phyloP scores from a whole-genome alignment of 2,797 vertebrate genomes.

The Heteromormyrus szaboi region DNA sequence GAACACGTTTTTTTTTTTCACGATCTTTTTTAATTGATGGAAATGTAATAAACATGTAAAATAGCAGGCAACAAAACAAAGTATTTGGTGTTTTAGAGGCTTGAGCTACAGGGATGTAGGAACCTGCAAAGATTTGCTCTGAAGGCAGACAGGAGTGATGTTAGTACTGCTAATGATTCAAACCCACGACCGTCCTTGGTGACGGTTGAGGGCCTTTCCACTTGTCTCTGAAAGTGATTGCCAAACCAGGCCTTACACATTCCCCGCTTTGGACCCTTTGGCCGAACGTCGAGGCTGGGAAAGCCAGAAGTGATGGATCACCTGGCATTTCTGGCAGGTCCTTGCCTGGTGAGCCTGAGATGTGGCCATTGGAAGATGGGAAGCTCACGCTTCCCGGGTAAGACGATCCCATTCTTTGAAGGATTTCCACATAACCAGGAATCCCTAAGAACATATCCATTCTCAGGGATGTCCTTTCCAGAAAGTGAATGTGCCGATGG shows the following conservation, averaged over 20 bases:
- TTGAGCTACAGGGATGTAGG: background rate
- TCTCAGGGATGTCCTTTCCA: background rate
- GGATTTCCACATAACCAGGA: background rate
- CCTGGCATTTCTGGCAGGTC: background rate
- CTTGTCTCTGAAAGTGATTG: background rate
- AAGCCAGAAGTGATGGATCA: background rate
- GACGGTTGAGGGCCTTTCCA: background rate
- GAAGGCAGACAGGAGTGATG: background rate
- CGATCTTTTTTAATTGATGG: background rate
- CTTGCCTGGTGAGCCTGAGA: background rate
- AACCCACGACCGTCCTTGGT: background rate
- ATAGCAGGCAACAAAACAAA: background rate
- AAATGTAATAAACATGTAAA: background rate
- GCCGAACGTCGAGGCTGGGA: too few species aligned
- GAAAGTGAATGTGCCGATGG: background rate
- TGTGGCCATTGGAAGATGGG: background rate
- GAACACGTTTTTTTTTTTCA: constrained; percentile 22
- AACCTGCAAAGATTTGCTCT: background rate
- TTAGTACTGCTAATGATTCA: background rate
- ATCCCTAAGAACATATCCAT: background rate
- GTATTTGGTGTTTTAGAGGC: background rate
- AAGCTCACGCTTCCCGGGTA: background rate
- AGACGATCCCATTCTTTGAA: background rate
- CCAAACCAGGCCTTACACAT: background rate
- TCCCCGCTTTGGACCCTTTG: background rate